Evolutionary conservation across 2,113 vertebrate species (phyloP), one percentile per base, ranked within the genome.

Genomic region (Mandrillus leucophaeus): DNA sequence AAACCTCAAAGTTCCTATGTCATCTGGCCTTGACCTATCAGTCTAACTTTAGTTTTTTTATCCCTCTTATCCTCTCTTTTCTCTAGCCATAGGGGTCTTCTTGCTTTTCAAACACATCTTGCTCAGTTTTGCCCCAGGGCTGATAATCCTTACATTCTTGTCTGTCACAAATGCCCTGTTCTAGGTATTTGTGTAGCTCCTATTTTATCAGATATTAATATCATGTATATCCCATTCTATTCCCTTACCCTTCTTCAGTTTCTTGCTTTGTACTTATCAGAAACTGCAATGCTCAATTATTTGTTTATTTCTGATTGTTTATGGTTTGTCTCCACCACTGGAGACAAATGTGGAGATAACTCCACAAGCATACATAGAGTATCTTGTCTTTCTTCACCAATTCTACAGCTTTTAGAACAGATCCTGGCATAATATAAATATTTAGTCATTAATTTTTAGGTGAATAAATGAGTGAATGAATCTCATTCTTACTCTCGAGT

Each of bases 1-100:
- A 72, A 5, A 35, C 30, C 68, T 22, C 18, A 16, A 43, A 35
- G 14, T 82, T 35, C 32, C 12, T 1, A 0, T 73, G 16, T 13
- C 50, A 8, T 35, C 35, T 82, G 40, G 8, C 22, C 22, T 86
- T 40, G 35, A 32, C 16, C 48, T 17, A 3, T 70, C 32, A 40
- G 7, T 43, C 40, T 20, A 16, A 32, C 18, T 27, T 76, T 4
- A 23, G 27, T 82, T 45, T 73, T 50, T 55, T 25, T 61, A 7
- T 30, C 20, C 7, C 4, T 43, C 23, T 48, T 79, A 55, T 18
- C 4, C 5, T 70, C 5, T 64, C 3, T 35, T 32, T 76, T 80
- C 12, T 32, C 3, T 13, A 66, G 50, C 48, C 61, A 48, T 10
- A 32, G 27, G 57, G 2, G 2, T 30, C 43, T 92, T 59, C 6